Base-by-base conservation (phyloP, 2,888 invertebrate species). In the Hydroisotoma schaefferi region DNA sequence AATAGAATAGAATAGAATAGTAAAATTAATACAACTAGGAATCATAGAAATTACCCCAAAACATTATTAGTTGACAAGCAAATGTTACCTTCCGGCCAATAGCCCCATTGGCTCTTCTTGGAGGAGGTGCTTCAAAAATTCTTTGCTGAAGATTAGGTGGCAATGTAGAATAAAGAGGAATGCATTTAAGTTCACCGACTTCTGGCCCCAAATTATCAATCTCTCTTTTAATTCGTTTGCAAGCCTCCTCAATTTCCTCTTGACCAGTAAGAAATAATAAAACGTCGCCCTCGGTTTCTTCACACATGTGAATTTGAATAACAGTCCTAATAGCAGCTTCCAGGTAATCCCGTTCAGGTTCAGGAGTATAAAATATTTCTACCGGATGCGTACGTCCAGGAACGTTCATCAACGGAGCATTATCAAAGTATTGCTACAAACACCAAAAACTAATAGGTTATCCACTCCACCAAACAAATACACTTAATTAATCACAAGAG, bases 291-390 rank as follows among this genome's bases (percentile, higher is more conserved):
- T 87, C 84, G 0, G 88, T 85, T 74, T 93, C 92, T 75, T 94
- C 94, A 72, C 93, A 93, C 83, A 99, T 89, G 76, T 99, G 99
- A 55, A 99, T 99, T 76, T 93, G 92, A 63, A 94, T 85, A 0
- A 99, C 99, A 0, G 99, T 99, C 61, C 98, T 82, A 65, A 99
- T 98, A 0, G 99, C 97, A 0, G 99, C 99, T 79, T 99, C 99
- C 59, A 99, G 78, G 76, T 99, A 99, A 75, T 99, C 98, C 18
- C 90, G 80, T 78, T 99, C 99, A 0, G 99, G 97, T 75, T 99
- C 98, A 0, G 97, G 98, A 0, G 99, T 99, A 79, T 98, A 99
- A 79, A 98, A 99, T 68, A 99, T 99, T 77, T 94, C 94, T 0
- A 94, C 94, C 1, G 94, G 93, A 80, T 93, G 92, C 0, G 94